phyloP scores from a whole-genome alignment of 2,113 vertebrate genomes.

The Elanoides forficatus region DNA sequence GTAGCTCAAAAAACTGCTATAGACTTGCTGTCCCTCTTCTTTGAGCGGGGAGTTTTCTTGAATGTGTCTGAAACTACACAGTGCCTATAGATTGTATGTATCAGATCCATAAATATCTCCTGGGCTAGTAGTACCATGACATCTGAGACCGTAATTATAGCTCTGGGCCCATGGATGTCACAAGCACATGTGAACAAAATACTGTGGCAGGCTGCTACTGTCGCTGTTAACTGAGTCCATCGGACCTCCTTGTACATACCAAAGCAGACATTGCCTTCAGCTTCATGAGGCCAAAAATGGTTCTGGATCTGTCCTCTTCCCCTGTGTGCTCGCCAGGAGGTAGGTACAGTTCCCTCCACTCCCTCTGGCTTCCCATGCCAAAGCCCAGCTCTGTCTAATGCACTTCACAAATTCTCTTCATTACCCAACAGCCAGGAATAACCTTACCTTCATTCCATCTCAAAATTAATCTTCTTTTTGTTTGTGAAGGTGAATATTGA shows the following conservation, averaged over 20 bases:
- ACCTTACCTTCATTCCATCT: background rate
- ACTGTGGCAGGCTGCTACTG: background rate
- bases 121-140: background rate
- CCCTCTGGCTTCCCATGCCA: background rate
- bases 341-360: background rate
- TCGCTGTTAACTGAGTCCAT: rapidly evolving
- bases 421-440: background rate
- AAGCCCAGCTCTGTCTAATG: background rate
- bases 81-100: background rate
- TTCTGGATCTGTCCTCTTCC: background rate
- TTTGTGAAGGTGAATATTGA: background rate
- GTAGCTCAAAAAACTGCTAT: background rate
- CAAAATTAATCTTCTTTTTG: background rate
- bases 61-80: background rate
- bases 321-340: rapidly evolving
- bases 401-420: background rate
- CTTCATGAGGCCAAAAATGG: background rate
- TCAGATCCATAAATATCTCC: constrained; percentile 5
- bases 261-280: background rate
- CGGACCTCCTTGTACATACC: background rate
- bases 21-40: background rate
- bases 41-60: background rate
- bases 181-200: background rate
- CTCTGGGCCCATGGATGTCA: background rate
- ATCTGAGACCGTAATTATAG: constrained; percentile 22